Percentiles rank a stretch among this genome's conserved stretches.
Conservation (phyloP, 2,888 invertebrate genomes). For the Torymus auratus region DNA sequence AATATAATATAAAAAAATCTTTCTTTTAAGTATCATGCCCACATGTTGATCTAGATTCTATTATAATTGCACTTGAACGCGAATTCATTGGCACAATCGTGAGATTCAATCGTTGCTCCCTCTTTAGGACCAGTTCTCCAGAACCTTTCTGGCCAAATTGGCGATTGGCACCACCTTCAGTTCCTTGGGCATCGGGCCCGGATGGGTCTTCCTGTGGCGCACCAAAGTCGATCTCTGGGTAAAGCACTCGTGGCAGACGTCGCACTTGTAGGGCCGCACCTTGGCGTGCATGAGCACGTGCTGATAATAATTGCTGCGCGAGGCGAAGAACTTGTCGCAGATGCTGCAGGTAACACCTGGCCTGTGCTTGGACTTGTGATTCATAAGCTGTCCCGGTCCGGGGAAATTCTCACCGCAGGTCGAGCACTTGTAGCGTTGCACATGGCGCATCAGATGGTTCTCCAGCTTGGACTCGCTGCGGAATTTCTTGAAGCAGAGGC, state of each 20-base stretch:
- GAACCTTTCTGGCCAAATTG: conserved; percentile 63
- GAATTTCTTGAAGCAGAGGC: conserved; percentile 66
- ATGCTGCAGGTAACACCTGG: conserved; percentile 63
- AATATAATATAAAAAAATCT: too few species aligned
- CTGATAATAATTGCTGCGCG: conserved; percentile 67
- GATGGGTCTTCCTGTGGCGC: conserved; percentile 67
- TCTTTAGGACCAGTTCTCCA: conserved; percentile 20
- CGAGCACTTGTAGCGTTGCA: conserved; percentile 63
- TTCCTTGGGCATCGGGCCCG: conserved; percentile 57
- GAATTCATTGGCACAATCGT: too few species aligned
- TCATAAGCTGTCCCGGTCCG: conserved; percentile 62
- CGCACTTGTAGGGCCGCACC: conserved; percentile 70
- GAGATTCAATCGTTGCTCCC: too few species aligned
- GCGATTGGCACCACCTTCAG: conserved; percentile 61
- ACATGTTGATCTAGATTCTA: too few species aligned
- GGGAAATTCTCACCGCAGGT: conserved; percentile 64
- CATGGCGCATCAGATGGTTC: conserved; percentile 65
- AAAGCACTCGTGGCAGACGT: conserved; percentile 67
- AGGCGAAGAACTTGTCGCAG: conserved; percentile 65
- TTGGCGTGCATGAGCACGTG: conserved; percentile 70
- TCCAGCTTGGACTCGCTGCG: conserved; percentile 65
- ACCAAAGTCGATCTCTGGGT: conserved; percentile 68
- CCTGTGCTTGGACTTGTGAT: conserved; percentile 64
- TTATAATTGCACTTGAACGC: too few species aligned
- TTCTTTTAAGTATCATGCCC: too few species aligned